These are phyloP conservation scores for Hetaerina titia DNA, from an alignment of 2,888 invertebrate genomes.

Conservation along the genomic window DNA sequence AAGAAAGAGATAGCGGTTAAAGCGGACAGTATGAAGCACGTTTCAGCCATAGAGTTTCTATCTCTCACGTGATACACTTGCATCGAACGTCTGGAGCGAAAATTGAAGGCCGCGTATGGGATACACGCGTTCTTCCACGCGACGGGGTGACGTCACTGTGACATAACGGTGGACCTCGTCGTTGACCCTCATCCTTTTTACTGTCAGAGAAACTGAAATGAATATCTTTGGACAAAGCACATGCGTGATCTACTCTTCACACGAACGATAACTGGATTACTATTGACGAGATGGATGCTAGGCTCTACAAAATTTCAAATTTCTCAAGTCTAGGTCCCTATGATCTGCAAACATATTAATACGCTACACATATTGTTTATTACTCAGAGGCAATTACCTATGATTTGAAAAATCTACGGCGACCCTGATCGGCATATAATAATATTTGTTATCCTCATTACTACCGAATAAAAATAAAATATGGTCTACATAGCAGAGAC, in stretches of 20 bases:
- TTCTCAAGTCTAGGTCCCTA: too few relatives aligned
- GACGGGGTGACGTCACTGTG: conserved; percentile 45
- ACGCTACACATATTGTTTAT: too few relatives aligned
- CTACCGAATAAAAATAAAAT: too few relatives aligned
- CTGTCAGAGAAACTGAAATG: not conserved
- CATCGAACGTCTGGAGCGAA: not conserved
- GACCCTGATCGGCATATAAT: too few relatives aligned
- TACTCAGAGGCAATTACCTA: too few relatives aligned
- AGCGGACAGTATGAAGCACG: not conserved
- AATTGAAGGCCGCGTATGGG: conserved; percentile 36
- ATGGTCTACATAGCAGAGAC: too few relatives aligned
- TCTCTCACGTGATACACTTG: conserved; percentile 42
- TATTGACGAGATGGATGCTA: too few relatives aligned
- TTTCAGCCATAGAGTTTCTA: not conserved
- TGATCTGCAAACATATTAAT: too few relatives aligned
- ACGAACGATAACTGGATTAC: too few relatives aligned
- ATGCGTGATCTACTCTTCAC: not conserved
- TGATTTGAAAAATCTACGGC: too few relatives aligned
- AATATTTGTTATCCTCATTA: too few relatives aligned
- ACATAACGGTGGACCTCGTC: conserved; percentile 7
- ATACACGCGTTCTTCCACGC: conserved; percentile 53
- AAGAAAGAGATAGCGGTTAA: conserved; percentile 22
- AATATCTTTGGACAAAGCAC: not conserved
- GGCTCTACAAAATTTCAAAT: too few relatives aligned
- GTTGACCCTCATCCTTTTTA: not conserved